These are phyloP conservation scores for Drosophila sp. DNA, from an alignment of 1,140 invertebrate genomes.

Conservation along the genomic window DNA sequence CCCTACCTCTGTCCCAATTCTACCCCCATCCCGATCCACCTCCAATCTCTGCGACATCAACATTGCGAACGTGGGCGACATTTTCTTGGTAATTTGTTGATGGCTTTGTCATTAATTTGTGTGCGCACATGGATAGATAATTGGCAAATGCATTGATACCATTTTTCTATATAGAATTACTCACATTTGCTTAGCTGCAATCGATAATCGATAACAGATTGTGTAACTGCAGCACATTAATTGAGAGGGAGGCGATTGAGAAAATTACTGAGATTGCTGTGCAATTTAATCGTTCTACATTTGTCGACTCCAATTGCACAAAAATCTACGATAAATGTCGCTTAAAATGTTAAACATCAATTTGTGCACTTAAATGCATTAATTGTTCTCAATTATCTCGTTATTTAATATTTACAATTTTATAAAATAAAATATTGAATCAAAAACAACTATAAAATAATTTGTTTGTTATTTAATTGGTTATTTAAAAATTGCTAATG, in stretches of 20 bases:
- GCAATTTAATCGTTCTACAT: not conserved
- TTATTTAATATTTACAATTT: no score
- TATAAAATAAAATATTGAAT: no score
- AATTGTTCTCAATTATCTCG: no score
- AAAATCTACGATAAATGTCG: no score
- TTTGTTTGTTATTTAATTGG: no score
- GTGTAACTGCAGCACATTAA: slow-evolving; percentile 2
- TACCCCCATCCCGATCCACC: not conserved
- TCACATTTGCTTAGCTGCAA: slow-evolving; percentile 13
- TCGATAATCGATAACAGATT: slow-evolving; percentile 34
- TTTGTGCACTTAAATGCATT: no score
- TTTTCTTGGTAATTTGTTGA: slow-evolving; percentile 63
- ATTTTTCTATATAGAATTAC: slow-evolving; percentile 2
- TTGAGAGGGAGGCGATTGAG: not conserved
- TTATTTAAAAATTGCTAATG: no score
- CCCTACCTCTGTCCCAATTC: not conserved
- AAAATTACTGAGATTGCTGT: slow-evolving; percentile 9
- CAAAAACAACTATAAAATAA: no score
- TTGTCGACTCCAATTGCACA: no score
- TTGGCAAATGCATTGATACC: slow-evolving; percentile 30
- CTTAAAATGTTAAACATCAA: not conserved
- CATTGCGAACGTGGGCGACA: slow-evolving; percentile 52
- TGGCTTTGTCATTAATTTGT: slow-evolving; percentile 64
- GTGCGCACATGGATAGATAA: slow-evolving; percentile 20
- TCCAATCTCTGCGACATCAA: not conserved